Evolutionary conservation across 2,888 invertebrate species (phyloP).

Genomic region (Agelastica alni): DNA sequence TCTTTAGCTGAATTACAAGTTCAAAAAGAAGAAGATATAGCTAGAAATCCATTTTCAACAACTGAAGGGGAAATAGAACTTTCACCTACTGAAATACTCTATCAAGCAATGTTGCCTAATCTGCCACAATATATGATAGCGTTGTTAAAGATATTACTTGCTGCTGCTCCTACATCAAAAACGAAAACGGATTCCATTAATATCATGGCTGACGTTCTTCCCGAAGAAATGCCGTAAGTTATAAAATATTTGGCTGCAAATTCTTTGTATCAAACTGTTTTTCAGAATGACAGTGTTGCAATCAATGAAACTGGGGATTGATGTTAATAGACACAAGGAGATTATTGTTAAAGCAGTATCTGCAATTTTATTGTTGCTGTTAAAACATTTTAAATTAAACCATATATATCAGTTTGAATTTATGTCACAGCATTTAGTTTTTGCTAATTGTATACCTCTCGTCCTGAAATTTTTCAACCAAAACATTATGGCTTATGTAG

Average conservation of each 20-base stretch:
- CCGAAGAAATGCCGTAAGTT: slow-evolving; percentile 89
- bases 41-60: slow-evolving; percentile 88
- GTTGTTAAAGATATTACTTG: slow-evolving; percentile 91
- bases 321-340: slow-evolving; percentile 98
- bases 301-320: slow-evolving; percentile 93
- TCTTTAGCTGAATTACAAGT: slow-evolving; percentile 92
- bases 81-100: slow-evolving; percentile 86
- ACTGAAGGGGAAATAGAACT: slow-evolving; percentile 77
- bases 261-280: no score
- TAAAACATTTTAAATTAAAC: slow-evolving; percentile 97
- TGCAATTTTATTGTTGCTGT: slow-evolving; percentile 82
- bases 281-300: slow-evolving; percentile 86
- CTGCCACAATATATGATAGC: slow-evolving; percentile 98
- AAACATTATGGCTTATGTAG: slow-evolving; percentile 92
- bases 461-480: slow-evolving; percentile 99
- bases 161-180: slow-evolving; percentile 98
- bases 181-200: slow-evolving; percentile 97
- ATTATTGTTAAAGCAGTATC: slow-evolving; percentile 98
- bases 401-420: slow-evolving; percentile 99
- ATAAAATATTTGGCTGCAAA: background rate
- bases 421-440: slow-evolving; percentile 97
- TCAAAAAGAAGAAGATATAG: slow-evolving; percentile 88
- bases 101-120: slow-evolving; percentile 91
- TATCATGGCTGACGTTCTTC: slow-evolving; percentile 96
- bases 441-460: slow-evolving; percentile 98